phyloP scores from a whole-genome alignment of 2,888 invertebrate genomes.

The Hesperia comma region DNA sequence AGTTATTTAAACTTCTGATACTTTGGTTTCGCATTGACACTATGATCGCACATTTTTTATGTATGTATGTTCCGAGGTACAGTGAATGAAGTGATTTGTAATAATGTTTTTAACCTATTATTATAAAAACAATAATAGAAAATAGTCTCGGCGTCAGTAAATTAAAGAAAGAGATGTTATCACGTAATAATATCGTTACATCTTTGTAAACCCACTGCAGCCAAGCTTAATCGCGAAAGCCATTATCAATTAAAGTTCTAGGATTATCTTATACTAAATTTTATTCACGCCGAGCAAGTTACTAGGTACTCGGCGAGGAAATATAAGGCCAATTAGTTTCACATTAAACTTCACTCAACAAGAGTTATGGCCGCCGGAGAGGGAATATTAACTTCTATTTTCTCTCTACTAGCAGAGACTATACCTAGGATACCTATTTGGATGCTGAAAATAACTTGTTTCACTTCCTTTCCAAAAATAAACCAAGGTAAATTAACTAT shows the following conservation, averaged over 20 bases:
- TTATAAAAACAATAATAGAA: too few relatives aligned
- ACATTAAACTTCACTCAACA: conserved; percentile 23
- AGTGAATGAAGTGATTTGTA: too few relatives aligned
- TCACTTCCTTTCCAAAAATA: background rate
- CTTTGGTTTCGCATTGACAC: too few relatives aligned
- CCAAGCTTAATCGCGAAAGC: background rate
- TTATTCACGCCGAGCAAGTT: background rate
- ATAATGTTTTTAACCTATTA: too few relatives aligned
- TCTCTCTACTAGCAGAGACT: background rate
- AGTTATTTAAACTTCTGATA: too few relatives aligned
- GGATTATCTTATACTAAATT: background rate
- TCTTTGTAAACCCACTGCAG: too few relatives aligned
- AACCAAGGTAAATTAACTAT: too few relatives aligned
- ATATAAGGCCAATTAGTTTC: conserved; percentile 29
- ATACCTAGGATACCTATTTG: background rate
- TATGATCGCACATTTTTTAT: too few relatives aligned
- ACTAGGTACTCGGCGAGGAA: conserved; percentile 13
- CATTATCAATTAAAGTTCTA: background rate
- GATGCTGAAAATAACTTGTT: background rate
- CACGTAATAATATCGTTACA: too few relatives aligned
- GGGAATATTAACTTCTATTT: conserved; percentile 9
- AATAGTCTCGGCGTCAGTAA: too few relatives aligned
- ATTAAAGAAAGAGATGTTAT: too few relatives aligned
- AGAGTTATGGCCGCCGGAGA: conserved; percentile 18
- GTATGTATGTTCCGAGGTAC: too few relatives aligned